Evolutionary conservation across 2,113 vertebrate species (phyloP).

Genomic region (Oenanthe oenanthe): DNA sequence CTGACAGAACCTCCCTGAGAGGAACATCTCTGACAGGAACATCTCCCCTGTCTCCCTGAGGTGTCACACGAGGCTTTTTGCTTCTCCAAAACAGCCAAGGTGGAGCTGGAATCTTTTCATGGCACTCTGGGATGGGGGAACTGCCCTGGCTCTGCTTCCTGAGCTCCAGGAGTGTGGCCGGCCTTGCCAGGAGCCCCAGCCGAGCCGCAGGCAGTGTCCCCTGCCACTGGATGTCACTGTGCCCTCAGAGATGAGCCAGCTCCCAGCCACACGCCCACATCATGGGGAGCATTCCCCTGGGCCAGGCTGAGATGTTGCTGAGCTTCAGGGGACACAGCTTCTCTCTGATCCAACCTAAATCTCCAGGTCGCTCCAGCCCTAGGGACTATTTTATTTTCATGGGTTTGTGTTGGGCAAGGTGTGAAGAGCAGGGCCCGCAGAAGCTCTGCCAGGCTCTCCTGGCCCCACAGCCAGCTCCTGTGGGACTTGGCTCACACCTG

Average conservation of each 20-base stretch:
- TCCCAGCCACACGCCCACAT: neutral
- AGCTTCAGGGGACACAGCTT: accelerated
- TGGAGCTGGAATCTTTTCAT: too few relatives aligned
- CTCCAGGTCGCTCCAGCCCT: neutral
- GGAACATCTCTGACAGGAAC: too few relatives aligned
- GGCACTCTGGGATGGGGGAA: neutral
- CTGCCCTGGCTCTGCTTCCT: neutral
- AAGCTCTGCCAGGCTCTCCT: neutral
- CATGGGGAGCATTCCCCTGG: neutral
- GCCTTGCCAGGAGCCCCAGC: neutral
- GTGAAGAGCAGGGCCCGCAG: neutral
- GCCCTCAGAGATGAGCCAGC: neutral
- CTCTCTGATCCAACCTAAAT: neutral
- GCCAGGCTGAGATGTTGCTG: neutral
- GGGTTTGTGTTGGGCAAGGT: neutral
- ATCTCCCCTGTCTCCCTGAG: neutral
- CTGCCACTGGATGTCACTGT: conserved; percentile 16
- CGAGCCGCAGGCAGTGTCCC: neutral
- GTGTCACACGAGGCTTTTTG: neutral
- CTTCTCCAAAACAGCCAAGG: neutral
- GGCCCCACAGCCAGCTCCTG: neutral
- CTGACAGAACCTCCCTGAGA: neutral
- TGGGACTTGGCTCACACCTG: neutral
- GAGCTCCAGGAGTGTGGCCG: neutral
- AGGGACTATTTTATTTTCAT: neutral